A percentile compares a stretch with the other conserved stretches of the same genome.
Conservation (phyloP, 2,797 vertebrate genomes). For the Todus mexicanus region DNA sequence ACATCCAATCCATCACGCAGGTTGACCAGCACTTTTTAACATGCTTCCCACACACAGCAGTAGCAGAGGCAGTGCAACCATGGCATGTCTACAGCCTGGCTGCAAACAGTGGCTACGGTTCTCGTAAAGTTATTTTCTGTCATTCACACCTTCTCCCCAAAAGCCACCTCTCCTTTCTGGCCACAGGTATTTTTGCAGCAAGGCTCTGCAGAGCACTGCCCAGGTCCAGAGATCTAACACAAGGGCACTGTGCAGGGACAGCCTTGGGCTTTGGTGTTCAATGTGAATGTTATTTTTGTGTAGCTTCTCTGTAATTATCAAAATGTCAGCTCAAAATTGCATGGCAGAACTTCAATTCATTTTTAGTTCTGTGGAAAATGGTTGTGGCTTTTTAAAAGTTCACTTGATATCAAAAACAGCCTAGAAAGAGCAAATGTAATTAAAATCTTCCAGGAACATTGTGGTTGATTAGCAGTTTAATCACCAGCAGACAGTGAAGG, state of each 20-base stretch:
- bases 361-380: not conserved
- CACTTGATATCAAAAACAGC: conserved; percentile 9
- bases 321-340: not conserved
- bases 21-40: not conserved
- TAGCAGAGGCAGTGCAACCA: not conserved
- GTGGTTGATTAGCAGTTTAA: conserved; percentile 22
- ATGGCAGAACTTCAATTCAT: not conserved
- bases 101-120: not conserved
- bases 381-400: conserved; percentile 15
- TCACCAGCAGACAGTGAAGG: not conserved
- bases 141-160: not conserved
- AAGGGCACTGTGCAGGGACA: not conserved
- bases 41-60: not conserved
- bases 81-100: not conserved
- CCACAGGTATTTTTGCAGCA: accelerated
- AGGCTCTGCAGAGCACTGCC: not conserved
- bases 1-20: not conserved
- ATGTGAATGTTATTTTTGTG: not conserved
- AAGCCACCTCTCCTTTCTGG: not conserved
- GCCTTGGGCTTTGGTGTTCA: not conserved
- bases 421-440: conserved; percentile 47
- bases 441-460: conserved; percentile 26
- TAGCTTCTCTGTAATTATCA: not conserved
- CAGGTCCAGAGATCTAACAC: not conserved
- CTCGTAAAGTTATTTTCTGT: not conserved